Evolutionary conservation across 2,113 vertebrate species (phyloP), one percentile per base, ranked within the genome.

Genomic region (Pseudois nayaur): DNA sequence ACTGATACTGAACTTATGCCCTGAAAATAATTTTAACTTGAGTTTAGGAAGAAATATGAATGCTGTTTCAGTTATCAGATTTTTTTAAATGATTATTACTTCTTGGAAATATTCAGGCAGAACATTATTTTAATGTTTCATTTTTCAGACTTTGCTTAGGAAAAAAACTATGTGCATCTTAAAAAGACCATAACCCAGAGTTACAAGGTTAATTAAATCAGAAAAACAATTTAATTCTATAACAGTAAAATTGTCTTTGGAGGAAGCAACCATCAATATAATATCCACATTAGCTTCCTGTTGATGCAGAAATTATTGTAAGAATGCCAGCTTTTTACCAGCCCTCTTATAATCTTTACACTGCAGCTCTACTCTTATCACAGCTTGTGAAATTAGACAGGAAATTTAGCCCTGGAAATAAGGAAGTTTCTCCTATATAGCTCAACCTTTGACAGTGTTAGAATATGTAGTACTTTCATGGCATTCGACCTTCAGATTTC

Each of bases 261-360:
- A 99, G 99, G 99, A 99, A 99, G 97, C 98, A 98, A 98, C 98
- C 98, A 98, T 99, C 98, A 84, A 98, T 98, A 98, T 98, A 99
- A 99, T 99, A 98, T 98, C 98, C 98, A 99, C 98, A 98, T 98
- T 98, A 98, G 97, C 87, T 99, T 99, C 99, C 99, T 99, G 99
- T 99, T 99, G 98, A 99, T 99, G 98, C 98, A 98, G 98, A 98
- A 98, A 98, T 98, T 98, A 98, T 97, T 99, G 99, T 99, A 98
- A 97, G 96, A 93, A 54, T 98, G 98, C 98, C 98, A 99, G 95
- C 93, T 60, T 98, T 98, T 98, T 98, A 94, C 97, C 97, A 98
- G 89, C 98, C 87, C 60, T 98, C 96, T 92, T 98, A 97, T 87
- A 99, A 98, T 99, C 98, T 99, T 99, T 98, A 98, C 21, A 13